Evolutionary conservation across 2,888 invertebrate species (phyloP), one percentile per base, ranked within the genome.

Genomic region (Drosophila borealis): DNA sequence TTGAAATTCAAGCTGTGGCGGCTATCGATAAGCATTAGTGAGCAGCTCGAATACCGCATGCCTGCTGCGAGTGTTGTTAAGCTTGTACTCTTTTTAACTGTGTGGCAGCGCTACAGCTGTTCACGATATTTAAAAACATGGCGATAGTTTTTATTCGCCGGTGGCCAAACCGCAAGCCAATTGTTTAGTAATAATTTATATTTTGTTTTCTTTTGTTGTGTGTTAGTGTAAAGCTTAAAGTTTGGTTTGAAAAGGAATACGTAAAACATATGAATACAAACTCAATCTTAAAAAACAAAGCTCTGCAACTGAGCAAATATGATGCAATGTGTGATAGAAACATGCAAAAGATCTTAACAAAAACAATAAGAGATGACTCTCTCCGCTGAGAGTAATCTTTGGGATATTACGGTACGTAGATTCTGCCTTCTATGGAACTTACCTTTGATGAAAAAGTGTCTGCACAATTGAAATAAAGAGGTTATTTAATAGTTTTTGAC

Each of bases 51-150:
- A 6, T 25, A 29, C 14, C 36, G 25, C 6, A 29, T 17, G 33
- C 6, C 8, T 53, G 13, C 25, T 17, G 14, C 25, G 1, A 1
- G 2, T 39, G 17, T 3, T 4, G 29, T 45, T 29, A 25, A 4
- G 33, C 34, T 10, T 9, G 5, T 36, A n/a, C 36, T 42, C 1
- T 34, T 51, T 71, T 29, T 13, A 46, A 42, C 37, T 9, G 19
- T 63, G 44, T 63, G 74, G 66, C 62, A 74, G 3, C 56, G 4
- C 33, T n/a, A n/a, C 37, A 34, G 10, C 19, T 19, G 25, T 45
- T 42, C n/a, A 17, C 37, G 10, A 45, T 39, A 57, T 42, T 56
- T 46, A 37, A 10, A 51, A 51, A 34, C 19, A 3, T 34, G 11
- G 10, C 54, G 29, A 33, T 42, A 54, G 54, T 44, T 44, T 42